Evolutionary conservation across 2,113 vertebrate species (phyloP).

Genomic region (Gallinago media): DNA sequence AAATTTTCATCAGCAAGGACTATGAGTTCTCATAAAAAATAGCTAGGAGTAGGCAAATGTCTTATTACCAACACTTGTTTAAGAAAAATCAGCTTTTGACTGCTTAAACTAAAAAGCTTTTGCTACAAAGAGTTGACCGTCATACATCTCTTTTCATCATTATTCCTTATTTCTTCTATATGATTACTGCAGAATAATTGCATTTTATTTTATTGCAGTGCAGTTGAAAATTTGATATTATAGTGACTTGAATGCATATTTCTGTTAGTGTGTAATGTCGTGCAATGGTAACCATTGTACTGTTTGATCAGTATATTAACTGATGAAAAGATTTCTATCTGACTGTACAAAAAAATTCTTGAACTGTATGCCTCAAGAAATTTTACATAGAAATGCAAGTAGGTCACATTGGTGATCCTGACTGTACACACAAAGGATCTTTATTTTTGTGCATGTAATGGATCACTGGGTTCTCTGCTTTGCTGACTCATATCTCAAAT

Average conservation of each 20-base stretch:
- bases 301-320: neutral
- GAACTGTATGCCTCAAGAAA: neutral
- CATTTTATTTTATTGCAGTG: neutral
- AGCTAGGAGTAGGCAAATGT: neutral
- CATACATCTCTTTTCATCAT: neutral
- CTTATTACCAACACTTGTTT: neutral
- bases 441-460: constrained; percentile 45
- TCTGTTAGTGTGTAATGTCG: neutral
- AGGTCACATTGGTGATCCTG: neutral
- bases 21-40: neutral
- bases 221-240: neutral
- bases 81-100: neutral
- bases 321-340: neutral
- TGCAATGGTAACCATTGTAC: neutral
- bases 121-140: neutral
- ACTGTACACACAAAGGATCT: neutral
- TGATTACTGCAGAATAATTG: neutral
- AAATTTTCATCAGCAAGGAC: neutral
- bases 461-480: constrained; percentile 26
- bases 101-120: neutral
- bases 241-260: neutral
- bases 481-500: constrained; percentile 1
- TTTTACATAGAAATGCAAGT: neutral
- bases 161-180: neutral
- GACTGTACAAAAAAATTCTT: neutral